Evolutionary conservation across 2,113 vertebrate species (phyloP), one percentile per base, ranked within the genome.

Genomic region (Xenus cinereus): DNA sequence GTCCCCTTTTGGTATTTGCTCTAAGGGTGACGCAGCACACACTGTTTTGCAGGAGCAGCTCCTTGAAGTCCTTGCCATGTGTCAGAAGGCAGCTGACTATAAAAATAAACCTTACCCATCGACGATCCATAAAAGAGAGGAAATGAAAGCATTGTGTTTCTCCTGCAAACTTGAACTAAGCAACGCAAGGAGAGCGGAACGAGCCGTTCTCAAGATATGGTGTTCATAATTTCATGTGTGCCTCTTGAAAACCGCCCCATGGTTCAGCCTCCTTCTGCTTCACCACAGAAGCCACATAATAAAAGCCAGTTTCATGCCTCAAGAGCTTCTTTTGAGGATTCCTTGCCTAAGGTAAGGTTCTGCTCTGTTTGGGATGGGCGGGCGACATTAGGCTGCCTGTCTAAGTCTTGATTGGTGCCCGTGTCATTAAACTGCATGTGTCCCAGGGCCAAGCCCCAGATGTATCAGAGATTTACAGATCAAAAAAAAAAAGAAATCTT

Each of bases 191-290:
- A 51, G 39, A 57, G 50, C 1, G 8, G 89, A 71, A 57, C 0
- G 0, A 54, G 32, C n/a, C 0, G 1, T 54, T 76, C 59, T 7
- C 10, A 37, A 28, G 46, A 22, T 3, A 15, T 0, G 7, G 4
- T 62, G 41, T 6, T 56, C 8, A 13, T 10, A 5, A 14, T n/a
- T 72, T 39, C 26, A 10, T 2, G 3, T 43, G 37, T 23, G 20
- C 10, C 37, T 57, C 39, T 62, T 43, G 60, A 53, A 30, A 53
- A 37, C 35, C 1, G 0, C 8, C 8, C 28, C 18, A 4, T 2
- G 22, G 33, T 28, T 85, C 71, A 30, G 8, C 19, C 35, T 84
- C 59, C 69, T 57, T 50, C 33, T 27, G 9, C 14, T 68, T 66
- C 32, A n/a, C n/a, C n/a, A n/a, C n/a, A n/a, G n/a, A n/a, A n/a